phyloP scores from a whole-genome alignment of 2,113 vertebrate genomes.

The Corythoichthys intestinalis region DNA sequence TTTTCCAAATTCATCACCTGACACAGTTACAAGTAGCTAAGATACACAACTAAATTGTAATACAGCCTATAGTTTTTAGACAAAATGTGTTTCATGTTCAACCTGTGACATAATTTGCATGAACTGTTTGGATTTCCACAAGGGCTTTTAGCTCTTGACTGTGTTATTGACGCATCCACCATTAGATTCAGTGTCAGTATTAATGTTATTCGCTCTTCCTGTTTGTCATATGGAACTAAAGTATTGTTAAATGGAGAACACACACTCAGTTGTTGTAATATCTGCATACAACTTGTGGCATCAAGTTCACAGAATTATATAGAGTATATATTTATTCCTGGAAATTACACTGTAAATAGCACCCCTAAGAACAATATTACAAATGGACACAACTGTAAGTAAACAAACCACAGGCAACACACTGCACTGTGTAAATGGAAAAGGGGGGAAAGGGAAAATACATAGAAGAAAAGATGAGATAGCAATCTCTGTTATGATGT shows the following conservation, averaged over 20 bases:
- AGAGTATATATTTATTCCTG: constrained; percentile 19
- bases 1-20: neutral
- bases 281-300: constrained; percentile 35
- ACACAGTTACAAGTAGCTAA: constrained; percentile 3
- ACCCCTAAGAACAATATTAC: constrained; percentile 38
- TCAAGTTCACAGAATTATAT: constrained; percentile 38
- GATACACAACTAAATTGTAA: constrained; percentile 14
- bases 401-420: constrained; percentile 21
- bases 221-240: constrained; percentile 52
- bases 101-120: constrained; percentile 58
- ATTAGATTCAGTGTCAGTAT: constrained; percentile 49
- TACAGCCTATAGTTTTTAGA: constrained; percentile 6
- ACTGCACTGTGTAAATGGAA: constrained; percentile 34
- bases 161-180: constrained; percentile 31
- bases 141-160: constrained; percentile 37
- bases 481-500: constrained; percentile 75
- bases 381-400: constrained; percentile 29
- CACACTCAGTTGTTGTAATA: constrained; percentile 47
- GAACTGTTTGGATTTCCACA: constrained; percentile 53
- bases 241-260: constrained; percentile 35
- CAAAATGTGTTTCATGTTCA: constrained; percentile 25
- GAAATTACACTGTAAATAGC: constrained; percentile 65
- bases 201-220: constrained; percentile 50
- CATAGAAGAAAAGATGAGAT: constrained; percentile 60
- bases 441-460: constrained; percentile 19